Evolutionary conservation across 2,113 vertebrate genomes (phyloP).

Genomic region (Heterochromis multidens): DNA sequence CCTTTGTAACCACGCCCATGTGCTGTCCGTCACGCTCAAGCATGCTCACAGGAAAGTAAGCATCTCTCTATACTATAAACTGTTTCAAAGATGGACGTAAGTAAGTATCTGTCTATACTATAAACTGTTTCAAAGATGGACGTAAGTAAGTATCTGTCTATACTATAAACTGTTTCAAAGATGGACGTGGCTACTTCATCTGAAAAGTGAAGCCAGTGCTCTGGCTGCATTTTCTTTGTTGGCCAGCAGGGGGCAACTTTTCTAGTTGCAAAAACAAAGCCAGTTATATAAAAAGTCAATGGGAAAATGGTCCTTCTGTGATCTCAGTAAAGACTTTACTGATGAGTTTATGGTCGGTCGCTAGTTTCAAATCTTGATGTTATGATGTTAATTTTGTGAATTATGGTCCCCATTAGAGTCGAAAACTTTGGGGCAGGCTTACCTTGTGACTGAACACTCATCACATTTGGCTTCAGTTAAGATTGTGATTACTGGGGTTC

Average conservation of each 20-base stretch:
- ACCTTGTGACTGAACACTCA: too few relatives aligned
- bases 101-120: conserved; percentile 58
- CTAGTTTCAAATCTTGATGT: accelerated
- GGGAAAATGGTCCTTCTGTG: background rate
- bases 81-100: conserved; percentile 52
- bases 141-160: conserved; percentile 74
- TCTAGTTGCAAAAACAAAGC: background rate
- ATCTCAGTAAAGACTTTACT: accelerated
- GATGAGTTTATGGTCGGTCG: background rate
- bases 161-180: background rate
- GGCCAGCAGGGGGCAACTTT: background rate
- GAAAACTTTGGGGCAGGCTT: too few relatives aligned
- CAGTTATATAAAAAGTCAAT: accelerated
- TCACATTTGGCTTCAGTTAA: too few relatives aligned
- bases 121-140: too few relatives aligned
- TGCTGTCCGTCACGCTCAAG: conserved; percentile 96
- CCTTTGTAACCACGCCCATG: conserved; percentile 97
- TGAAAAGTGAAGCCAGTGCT: background rate
- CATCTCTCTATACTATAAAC: background rate
- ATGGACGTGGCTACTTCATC: background rate
- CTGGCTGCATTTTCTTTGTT: accelerated
- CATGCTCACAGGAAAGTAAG: conserved; percentile 93
- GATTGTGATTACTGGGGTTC: too few relatives aligned
- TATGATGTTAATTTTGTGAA: accelerated
- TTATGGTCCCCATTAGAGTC: background rate